Base-by-base conservation (phyloP, 2,888 invertebrate genomes). In the Drosophila atripex region DNA sequence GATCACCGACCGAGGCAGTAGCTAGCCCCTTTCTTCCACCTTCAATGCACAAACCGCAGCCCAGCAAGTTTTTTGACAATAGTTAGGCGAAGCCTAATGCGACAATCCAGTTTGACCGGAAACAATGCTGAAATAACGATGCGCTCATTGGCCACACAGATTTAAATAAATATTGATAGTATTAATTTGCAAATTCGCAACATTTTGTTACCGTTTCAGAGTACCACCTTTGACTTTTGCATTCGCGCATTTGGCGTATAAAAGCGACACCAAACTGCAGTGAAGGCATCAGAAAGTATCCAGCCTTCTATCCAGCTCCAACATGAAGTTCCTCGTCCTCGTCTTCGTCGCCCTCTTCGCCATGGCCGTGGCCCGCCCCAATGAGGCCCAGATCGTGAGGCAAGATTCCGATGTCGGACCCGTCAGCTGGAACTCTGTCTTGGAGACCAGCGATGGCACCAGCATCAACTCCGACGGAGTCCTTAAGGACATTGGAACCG, bases 401-500 rank as follows among this genome's bases (percentile, higher is more conserved):
- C 56, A 35, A 11, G 61, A 70, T 0, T 51, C 69, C 18, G 71
- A 78, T 21, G 59, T 74, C 1, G 9, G 0, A 0, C 46, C 56
- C 12, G 60, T 74, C 0, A 41, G 16, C 2, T 74, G 53, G 59
- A 35, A 11, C 18, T 61, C 16, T 57, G 1, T 9, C 2, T 2
- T 12, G n/a, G 57, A 52, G 47, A 58, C 58, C 56, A 65, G 60
- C 60, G 71, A 75, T 12, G 74, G 74, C 11, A 32, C 65, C 75
- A 28, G 1, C 1, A 21, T 23, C 45, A 0, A 21, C 1, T 45
- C 32, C 18, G 77, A 91, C 21, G 94, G 93, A 0, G 90, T 92
- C 60, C 75, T 94, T 16, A 92, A 91, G 77, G 92, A 94, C 76
- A 83, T 89, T 0, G 94, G 93, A 25, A 77, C 92, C 11, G 93